These are phyloP conservation scores for Synanthedon tipuliformis DNA, from an alignment of 2,888 invertebrate species.

Conservation along the genomic window DNA sequence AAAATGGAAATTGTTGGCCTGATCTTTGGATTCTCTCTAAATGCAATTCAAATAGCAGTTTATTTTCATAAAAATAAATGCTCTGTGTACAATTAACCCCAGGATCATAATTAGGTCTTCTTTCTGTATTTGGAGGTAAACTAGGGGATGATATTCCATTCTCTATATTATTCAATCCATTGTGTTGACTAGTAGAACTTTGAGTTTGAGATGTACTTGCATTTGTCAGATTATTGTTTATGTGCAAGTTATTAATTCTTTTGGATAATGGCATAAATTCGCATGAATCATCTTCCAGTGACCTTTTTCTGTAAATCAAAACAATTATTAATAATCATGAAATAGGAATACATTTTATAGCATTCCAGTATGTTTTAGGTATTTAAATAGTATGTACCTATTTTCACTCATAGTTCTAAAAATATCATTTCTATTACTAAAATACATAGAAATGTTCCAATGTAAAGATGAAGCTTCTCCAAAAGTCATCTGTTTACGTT, in stretches of 20 bases:
- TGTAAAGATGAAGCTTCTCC: slow-evolving; percentile 29
- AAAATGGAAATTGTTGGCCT: slow-evolving; percentile 62
- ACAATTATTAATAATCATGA: neutral
- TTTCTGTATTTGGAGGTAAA: slow-evolving; percentile 39
- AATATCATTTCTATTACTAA: slow-evolving; percentile 41
- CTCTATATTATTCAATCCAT: slow-evolving; percentile 30
- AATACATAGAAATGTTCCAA: slow-evolving; percentile 34
- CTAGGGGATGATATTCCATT: slow-evolving; percentile 41
- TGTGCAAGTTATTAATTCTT: slow-evolving; percentile 89
- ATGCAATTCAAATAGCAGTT: slow-evolving; percentile 86
- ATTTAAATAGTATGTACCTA: slow-evolving; percentile 36
- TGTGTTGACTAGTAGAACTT: slow-evolving; percentile 35
- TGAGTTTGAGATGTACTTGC: slow-evolving; percentile 26
- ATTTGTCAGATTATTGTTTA: slow-evolving; percentile 71
- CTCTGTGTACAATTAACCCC: slow-evolving; percentile 82
- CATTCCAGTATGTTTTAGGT: neutral
- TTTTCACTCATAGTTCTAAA: slow-evolving; percentile 58
- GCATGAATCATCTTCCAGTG: slow-evolving; percentile 79
- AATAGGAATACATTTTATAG: neutral
- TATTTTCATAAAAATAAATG: slow-evolving; percentile 89
- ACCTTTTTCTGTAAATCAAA: slow-evolving; percentile 75
- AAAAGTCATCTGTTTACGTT: slow-evolving; percentile 44
- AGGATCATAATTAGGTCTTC: slow-evolving; percentile 75
- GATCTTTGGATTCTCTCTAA: slow-evolving; percentile 81
- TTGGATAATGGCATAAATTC: slow-evolving; percentile 92